Conservation (phyloP, 2,888 invertebrate species). For the Caprella mutica region DNA sequence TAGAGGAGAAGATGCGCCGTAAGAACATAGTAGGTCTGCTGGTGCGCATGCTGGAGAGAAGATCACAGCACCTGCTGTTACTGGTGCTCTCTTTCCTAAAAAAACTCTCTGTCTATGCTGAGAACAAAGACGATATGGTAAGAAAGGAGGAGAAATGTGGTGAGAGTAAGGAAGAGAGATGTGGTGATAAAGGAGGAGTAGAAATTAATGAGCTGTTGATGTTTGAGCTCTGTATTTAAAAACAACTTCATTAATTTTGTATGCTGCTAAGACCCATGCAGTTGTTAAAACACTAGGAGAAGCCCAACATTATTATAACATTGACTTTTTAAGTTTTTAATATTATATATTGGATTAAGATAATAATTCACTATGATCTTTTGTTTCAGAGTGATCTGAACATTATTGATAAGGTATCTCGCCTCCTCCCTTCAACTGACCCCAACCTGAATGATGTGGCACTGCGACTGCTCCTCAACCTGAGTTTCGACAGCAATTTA, state of each 20-base stretch:
- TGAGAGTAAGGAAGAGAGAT: no score
- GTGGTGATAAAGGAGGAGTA: no score
- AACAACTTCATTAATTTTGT: no score
- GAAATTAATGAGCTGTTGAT: no score
- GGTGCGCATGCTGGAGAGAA: conserved; percentile 75
- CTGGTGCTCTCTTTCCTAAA: conserved; percentile 86
- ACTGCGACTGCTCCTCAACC: conserved; percentile 78
- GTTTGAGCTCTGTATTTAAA: no score
- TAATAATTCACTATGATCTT: no score
- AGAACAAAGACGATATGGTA: conserved; percentile 87
- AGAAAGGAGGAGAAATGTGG: no score
- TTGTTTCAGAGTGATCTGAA: conserved; percentile 52
- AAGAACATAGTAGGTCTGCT: conserved; percentile 80
- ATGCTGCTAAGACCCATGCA: no score
- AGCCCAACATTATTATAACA: no score
- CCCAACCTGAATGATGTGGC: conserved; percentile 68
- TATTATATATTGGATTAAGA: no score
- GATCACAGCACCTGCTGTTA: conserved; percentile 76
- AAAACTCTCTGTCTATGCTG: conserved; percentile 83
- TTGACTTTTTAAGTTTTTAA: no score
- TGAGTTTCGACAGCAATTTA: conserved; percentile 83
- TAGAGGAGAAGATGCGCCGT: conserved; percentile 94
- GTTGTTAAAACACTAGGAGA: no score
- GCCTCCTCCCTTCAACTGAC: conserved; percentile 54
- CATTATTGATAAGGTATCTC: conserved; percentile 70